Base-by-base conservation (phyloP, 2,888 invertebrate genomes). In the Corbicula japonica region DNA sequence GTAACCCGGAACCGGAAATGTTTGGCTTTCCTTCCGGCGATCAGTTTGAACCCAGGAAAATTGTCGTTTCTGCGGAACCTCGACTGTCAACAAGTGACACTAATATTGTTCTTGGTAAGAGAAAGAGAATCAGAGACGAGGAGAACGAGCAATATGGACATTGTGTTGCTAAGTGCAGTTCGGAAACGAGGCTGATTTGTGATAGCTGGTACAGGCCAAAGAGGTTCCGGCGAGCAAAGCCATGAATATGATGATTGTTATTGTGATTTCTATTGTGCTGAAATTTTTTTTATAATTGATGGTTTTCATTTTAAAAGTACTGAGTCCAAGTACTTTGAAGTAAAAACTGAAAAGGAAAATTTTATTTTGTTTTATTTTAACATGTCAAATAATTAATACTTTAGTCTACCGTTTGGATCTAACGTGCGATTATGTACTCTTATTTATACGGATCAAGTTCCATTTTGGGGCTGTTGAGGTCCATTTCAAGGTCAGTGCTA, bases 101-200 rank as follows among this genome's bases (percentile, higher is more conserved):
- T 21, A 62, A 62, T 46, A 26, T 62, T n/a, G 44, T 62, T 6
- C n/a, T 62, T n/a, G 62, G 62, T 18, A 62, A 62, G 18, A 23
- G 62, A 15, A 62, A 62, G 62, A 62, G 62, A 62, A 30, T 3
- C 26, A 44, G 44, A 12, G 30, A 41, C 28, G 60, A 61, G 12
- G 60, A 38, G 28, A n/a, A n/a, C n/a, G n/a, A n/a, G n/a, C n/a
- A n/a, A n/a, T n/a, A n/a, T n/a, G n/a, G 60, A 61, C 12, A 18
- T 21, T 23, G 46, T 41, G 62, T 46, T 23, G 30, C 8, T 28
- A 62, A 30, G 62, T 30, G 44, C 30, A 62, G 62, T 28, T 46
- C 62, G 12, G 62, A 62, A 2, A 28, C 62, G 5, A 44, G 62
- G 32, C 46, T 62, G 41, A n/a, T 46, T 21, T 46, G 46, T 62